A percentile compares a stretch with the other conserved stretches of the same genome.
These are phyloP conservation scores for Xylota segnis DNA, from an alignment of 2,888 invertebrate genomes.

Conservation along the genomic window DNA sequence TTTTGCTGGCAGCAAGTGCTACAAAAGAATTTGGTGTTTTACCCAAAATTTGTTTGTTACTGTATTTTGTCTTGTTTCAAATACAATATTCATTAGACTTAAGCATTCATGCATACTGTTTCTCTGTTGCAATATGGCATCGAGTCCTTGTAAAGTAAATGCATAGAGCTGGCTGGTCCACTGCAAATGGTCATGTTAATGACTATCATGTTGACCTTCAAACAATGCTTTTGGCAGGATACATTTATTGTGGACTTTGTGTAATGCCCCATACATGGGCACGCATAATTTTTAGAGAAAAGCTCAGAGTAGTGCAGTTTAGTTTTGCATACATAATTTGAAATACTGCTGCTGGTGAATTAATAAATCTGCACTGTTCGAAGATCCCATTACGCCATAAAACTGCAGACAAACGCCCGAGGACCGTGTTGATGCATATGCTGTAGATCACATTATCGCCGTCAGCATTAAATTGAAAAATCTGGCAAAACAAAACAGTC, in stretches of 20 bases:
- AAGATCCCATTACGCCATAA: background rate
- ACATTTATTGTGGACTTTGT: background rate
- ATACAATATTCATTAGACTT: background rate
- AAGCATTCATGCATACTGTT: background rate
- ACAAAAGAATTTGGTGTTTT: background rate
- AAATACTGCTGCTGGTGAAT: background rate
- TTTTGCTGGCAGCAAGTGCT: background rate
- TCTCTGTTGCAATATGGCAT: background rate
- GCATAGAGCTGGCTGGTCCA: background rate
- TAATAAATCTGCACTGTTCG: conserved; percentile 11
- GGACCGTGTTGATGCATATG: background rate
- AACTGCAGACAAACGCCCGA: background rate
- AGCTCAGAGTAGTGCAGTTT: background rate
- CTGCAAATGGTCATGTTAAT: background rate
- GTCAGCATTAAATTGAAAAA: background rate
- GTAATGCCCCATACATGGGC: background rate
- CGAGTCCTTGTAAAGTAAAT: background rate
- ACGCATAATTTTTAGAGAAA: conserved; percentile 1
- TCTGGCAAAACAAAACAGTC: background rate
- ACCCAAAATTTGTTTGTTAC: background rate
- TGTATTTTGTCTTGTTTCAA: background rate
- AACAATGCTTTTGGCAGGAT: background rate
- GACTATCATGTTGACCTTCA: background rate
- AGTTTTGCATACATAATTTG: background rate
- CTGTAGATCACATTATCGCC: background rate